These are phyloP conservation scores for Phrixothrix hirtus DNA, from an alignment of 2,888 invertebrate genomes.

Conservation along the genomic window DNA sequence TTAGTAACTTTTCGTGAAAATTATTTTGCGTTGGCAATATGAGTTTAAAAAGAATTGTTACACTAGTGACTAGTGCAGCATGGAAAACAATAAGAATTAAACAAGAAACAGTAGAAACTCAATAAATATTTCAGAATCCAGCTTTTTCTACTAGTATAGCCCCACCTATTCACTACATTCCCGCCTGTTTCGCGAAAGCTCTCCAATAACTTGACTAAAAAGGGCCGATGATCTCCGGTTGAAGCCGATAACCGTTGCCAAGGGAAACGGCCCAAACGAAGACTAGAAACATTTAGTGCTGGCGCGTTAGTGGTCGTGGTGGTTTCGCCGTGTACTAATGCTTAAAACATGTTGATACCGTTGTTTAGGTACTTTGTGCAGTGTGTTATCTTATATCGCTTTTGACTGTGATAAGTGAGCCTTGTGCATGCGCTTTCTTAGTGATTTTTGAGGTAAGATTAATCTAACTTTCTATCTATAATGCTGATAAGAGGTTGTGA, in stretches of 20 bases:
- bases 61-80: background rate
- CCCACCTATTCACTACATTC: slow-evolving; percentile 25
- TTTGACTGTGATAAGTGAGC: slow-evolving; percentile 40
- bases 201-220: slow-evolving; percentile 41
- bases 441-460: slow-evolving; percentile 1
- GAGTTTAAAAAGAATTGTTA: background rate
- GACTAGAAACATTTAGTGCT: slow-evolving; percentile 54
- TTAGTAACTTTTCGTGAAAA: too few relatives aligned
- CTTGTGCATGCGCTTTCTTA: slow-evolving; percentile 12
- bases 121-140: slow-evolving; percentile 40
- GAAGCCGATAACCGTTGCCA: slow-evolving; percentile 52
- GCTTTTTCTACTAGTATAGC: slow-evolving; percentile 30
- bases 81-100: slow-evolving; percentile 19
- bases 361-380: slow-evolving; percentile 32
- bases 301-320: slow-evolving; percentile 53
- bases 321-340: slow-evolving; percentile 44
- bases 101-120: slow-evolving; percentile 27
- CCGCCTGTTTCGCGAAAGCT: slow-evolving; percentile 30
- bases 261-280: slow-evolving; percentile 54
- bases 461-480: too few relatives aligned
- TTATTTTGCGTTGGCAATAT: background rate
- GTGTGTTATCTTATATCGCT: slow-evolving; percentile 20
- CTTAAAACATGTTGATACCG: slow-evolving; percentile 32
- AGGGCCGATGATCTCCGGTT: slow-evolving; percentile 43
- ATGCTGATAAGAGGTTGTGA: too few relatives aligned